Evolutionary conservation across 1,140 invertebrate genomes (phyloP).

Genomic region (Aradophagus sp.): DNA sequence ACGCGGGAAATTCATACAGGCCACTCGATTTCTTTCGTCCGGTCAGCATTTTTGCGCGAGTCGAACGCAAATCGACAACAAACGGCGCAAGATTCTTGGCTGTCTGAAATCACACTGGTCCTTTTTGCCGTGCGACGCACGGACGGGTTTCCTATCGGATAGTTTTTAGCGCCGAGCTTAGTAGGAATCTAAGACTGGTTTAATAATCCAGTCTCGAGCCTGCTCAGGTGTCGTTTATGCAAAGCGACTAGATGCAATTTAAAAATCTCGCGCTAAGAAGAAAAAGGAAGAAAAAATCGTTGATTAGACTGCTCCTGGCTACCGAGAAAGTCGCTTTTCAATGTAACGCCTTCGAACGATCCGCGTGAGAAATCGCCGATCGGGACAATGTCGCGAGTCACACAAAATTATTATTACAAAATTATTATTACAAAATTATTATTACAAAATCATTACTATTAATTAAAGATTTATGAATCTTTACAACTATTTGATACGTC

Average conservation of each 20-base stretch:
- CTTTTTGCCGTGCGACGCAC: constrained; percentile 48
- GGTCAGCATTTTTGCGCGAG: constrained; percentile 20
- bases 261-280: constrained; percentile 44
- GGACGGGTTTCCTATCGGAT: constrained; percentile 60
- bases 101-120: constrained; percentile 30
- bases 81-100: constrained; percentile 42
- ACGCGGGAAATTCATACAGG: constrained; percentile 12
- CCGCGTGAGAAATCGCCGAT: too few relatives aligned
- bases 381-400: too few relatives aligned
- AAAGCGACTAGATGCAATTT: constrained; percentile 52
- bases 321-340: constrained; percentile 29
- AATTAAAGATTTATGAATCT: too few relatives aligned
- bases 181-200: constrained; percentile 66
- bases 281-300: too few relatives aligned
- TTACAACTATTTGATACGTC: too few relatives aligned
- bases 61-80: constrained; percentile 39
- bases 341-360: too few relatives aligned
- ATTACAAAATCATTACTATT: too few relatives aligned
- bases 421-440: too few relatives aligned
- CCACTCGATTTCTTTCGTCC: constrained; percentile 6
- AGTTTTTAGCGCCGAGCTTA: constrained; percentile 56
- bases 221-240: constrained; percentile 50
- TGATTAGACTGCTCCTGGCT: constrained; percentile 24
- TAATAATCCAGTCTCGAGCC: constrained; percentile 59
- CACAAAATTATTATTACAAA: too few relatives aligned